These are phyloP conservation scores for Leptinotarsa peninsularis DNA, from an alignment of 2,888 invertebrate species.

Conservation along the genomic window DNA sequence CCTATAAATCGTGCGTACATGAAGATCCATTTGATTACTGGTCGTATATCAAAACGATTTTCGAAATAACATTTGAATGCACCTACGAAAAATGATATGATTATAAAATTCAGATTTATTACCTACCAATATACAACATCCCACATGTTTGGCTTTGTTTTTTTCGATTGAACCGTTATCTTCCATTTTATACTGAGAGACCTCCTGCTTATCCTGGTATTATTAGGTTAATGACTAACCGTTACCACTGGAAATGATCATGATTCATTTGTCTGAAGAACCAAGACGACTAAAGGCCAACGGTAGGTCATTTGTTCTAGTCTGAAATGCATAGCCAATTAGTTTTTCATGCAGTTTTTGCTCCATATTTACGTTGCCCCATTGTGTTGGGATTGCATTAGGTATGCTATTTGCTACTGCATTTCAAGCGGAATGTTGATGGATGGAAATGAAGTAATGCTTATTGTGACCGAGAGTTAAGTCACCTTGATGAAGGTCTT, in stretches of 20 bases:
- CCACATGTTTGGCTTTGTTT: constrained; percentile 40
- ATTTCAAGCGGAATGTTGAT: constrained; percentile 7
- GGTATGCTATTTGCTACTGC: constrained; percentile 18
- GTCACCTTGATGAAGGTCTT: not conserved
- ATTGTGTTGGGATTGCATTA: constrained; percentile 20
- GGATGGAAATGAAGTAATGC: not conserved
- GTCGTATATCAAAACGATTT: constrained; percentile 35
- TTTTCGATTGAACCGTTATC: constrained; percentile 31
- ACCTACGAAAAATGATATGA: constrained; percentile 38
- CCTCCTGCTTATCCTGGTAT: constrained; percentile 35
- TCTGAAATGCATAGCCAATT: constrained; percentile 27
- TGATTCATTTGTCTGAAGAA: constrained; percentile 27
- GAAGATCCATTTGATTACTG: constrained; percentile 32
- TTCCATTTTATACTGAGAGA: constrained; percentile 22
- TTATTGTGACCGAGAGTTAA: not conserved
- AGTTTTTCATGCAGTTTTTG: constrained; percentile 25
- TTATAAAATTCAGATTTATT: constrained; percentile 41
- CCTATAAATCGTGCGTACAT: constrained; percentile 23
- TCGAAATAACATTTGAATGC: constrained; percentile 39
- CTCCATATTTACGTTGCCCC: constrained; percentile 20
- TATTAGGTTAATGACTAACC: constrained; percentile 32
- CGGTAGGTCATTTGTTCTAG: constrained; percentile 12
- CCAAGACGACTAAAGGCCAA: constrained; percentile 15
- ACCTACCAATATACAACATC: constrained; percentile 34
- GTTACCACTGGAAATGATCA: constrained; percentile 23